Evolutionary conservation across 2,888 invertebrate species (phyloP).

Genomic region (Apocheima hispidaria): DNA sequence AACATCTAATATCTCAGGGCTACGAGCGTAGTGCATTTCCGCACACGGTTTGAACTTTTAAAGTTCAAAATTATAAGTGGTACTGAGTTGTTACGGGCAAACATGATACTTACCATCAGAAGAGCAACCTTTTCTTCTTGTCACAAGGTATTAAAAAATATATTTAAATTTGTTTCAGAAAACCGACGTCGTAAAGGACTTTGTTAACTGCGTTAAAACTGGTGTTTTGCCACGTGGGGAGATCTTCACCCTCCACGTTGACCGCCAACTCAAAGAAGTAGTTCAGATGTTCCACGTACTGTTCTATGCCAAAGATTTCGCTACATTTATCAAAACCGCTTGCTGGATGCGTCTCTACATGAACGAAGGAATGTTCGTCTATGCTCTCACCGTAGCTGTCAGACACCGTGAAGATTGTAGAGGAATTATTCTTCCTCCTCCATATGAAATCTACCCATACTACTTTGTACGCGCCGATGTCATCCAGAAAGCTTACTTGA

Average conservation of each 20-base stretch:
- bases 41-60: too few species aligned
- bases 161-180: conserved; percentile 71
- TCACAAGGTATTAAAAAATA: too few species aligned
- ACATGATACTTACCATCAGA: too few species aligned
- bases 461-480: conserved; percentile 89
- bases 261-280: conserved; percentile 81
- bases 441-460: conserved; percentile 88
- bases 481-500: conserved; percentile 84
- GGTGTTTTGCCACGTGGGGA: conserved; percentile 86
- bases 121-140: too few species aligned
- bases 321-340: conserved; percentile 80
- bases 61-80: too few species aligned
- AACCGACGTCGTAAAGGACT: conserved; percentile 85
- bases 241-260: conserved; percentile 80
- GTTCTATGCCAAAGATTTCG: conserved; percentile 83
- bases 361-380: conserved; percentile 86
- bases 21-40: too few species aligned
- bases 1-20: too few species aligned
- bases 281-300: conserved; percentile 83
- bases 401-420: conserved; percentile 82
- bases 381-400: conserved; percentile 82
- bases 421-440: conserved; percentile 83
- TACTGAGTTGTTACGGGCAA: too few species aligned
- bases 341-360: conserved; percentile 82
- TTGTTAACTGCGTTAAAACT: conserved; percentile 81